A percentile compares a stretch with the other conserved stretches of the same genome.
Conservation (phyloP, 2,113 vertebrate species). For the Percopsis transmontana region DNA sequence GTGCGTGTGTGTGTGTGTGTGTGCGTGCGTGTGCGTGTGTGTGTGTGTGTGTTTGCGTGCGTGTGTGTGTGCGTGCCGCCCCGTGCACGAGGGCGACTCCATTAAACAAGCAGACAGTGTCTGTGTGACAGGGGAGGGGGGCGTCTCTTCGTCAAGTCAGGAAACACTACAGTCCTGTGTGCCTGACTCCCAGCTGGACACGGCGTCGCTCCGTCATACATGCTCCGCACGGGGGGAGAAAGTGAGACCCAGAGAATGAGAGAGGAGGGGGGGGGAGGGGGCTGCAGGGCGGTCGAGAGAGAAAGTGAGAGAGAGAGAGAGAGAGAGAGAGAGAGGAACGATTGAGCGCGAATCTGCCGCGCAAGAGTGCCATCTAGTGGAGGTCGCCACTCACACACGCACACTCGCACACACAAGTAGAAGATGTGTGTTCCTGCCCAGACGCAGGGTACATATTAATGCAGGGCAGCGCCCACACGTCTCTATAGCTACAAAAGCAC, state of each 20-base stretch:
- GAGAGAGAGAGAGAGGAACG: constrained; percentile 32
- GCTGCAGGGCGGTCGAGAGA: background rate
- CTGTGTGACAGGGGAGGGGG: constrained; percentile 43
- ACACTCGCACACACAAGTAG: background rate
- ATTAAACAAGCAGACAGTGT: constrained; percentile 60
- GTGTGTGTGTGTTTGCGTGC: background rate
- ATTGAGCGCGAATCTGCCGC: constrained; percentile 49
- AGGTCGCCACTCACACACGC: background rate
- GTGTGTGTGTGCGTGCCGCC: constrained; percentile 1
- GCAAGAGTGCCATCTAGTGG: constrained; percentile 74
- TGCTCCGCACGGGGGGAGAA: constrained; percentile 25
- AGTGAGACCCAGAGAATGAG: background rate
- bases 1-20: background rate
- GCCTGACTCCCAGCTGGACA: constrained; percentile 67
- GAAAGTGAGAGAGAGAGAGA: background rate
- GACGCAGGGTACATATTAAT: background rate
- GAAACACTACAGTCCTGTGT: constrained; percentile 57
- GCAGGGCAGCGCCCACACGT: background rate
- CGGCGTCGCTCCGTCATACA: constrained; percentile 58
- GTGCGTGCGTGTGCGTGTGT: background rate
- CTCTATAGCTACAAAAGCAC: background rate
- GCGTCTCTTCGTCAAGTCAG: constrained; percentile 31
- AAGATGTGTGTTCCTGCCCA: no score
- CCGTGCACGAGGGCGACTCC: constrained; percentile 34
- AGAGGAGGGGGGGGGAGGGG: background rate